Percentiles rank a stretch among this genome's conserved stretches.
Conservation (phyloP, 2,113 vertebrate genomes). For the Siniperca chuatsi region DNA sequence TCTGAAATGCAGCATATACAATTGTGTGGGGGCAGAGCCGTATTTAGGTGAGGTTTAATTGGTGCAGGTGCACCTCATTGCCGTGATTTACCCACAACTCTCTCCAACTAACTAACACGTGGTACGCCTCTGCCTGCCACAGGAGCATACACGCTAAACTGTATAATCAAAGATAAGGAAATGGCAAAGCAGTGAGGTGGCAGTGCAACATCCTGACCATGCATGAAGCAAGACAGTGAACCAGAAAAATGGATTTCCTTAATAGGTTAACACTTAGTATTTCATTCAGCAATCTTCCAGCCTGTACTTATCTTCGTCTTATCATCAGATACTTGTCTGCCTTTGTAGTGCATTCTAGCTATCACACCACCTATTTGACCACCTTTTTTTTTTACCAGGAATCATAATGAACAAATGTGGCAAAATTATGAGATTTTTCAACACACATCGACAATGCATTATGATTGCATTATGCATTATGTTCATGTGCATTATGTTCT, state of each 20-base stretch:
- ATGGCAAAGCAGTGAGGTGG: not conserved
- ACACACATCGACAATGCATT: not conserved
- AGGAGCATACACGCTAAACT: not conserved
- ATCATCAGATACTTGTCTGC: not conserved
- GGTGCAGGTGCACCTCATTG: constrained; percentile 50
- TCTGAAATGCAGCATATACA: not conserved
- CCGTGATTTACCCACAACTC: constrained; percentile 4
- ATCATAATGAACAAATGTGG: not conserved
- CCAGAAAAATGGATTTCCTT: not conserved
- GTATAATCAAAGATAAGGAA: constrained; percentile 11
- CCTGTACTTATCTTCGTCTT: not conserved
- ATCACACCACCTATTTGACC: not conserved
- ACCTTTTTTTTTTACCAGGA: not conserved
- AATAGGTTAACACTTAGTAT: not conserved
- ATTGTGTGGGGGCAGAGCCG: not conserved
- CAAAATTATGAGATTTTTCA: not conserved
- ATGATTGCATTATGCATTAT: not conserved
- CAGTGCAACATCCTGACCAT: not conserved
- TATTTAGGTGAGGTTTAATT: constrained; percentile 29
- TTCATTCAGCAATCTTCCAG: not conserved
- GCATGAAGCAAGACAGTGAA: not conserved
- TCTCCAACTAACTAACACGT: constrained; percentile 19
- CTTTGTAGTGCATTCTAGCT: not conserved
- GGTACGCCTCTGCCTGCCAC: not conserved
- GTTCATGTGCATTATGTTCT: too few relatives aligned